phyloP scores from a whole-genome alignment of 2,113 vertebrate genomes.

The Ceyx melanurus region DNA sequence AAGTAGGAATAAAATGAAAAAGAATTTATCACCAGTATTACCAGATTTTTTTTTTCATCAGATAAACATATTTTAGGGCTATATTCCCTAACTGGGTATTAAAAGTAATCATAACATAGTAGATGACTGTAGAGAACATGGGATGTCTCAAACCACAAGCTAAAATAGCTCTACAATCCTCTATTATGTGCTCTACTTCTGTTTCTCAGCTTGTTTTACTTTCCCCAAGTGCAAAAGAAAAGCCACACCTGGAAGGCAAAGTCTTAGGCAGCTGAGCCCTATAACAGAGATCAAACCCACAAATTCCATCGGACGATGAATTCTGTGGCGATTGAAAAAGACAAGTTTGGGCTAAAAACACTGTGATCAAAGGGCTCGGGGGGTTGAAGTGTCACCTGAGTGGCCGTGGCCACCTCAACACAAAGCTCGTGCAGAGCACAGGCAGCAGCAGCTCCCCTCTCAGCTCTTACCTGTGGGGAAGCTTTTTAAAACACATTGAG shows the following conservation, averaged over 20 bases:
- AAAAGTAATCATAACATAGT: background rate
- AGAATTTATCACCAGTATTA: background rate
- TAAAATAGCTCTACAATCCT: background rate
- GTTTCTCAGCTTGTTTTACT: background rate
- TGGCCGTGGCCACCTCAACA: fast-evolving
- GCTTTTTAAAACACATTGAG: background rate
- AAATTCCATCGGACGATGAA: background rate
- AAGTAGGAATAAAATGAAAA: background rate
- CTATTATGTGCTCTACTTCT: background rate
- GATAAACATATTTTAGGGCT: background rate
- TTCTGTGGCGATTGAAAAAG: background rate
- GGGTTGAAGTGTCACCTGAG: background rate
- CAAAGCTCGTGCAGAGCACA: fast-evolving
- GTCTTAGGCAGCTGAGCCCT: background rate
- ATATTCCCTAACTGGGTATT: background rate
- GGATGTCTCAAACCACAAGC: background rate
- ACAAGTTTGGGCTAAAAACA: background rate
- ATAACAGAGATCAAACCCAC: background rate
- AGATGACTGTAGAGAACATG: background rate
- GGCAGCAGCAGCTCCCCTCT: background rate
- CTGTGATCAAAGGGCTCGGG: background rate
- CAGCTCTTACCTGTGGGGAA: background rate
- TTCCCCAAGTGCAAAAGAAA: background rate
- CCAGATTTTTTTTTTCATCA: background rate
- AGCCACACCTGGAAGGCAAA: background rate